phyloP scores from a whole-genome alignment of 2,888 invertebrate genomes.

The Drosophila formosana region DNA sequence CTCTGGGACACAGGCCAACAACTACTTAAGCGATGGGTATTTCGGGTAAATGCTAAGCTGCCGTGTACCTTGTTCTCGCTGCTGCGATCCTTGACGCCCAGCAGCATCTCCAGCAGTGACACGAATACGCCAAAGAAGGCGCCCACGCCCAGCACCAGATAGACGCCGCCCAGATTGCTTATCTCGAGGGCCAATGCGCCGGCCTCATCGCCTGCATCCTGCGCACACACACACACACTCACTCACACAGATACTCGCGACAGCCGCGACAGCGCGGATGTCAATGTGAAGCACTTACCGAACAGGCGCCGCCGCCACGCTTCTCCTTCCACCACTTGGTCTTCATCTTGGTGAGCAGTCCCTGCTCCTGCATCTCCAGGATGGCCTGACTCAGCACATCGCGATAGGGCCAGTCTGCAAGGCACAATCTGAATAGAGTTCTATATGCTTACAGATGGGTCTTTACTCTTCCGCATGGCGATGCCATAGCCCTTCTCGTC shows the following conservation, averaged over 20 bases:
- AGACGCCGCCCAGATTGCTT: constrained; percentile 89
- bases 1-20: constrained; percentile 48
- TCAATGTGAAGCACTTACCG: constrained; percentile 85
- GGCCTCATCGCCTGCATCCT: constrained; percentile 80
- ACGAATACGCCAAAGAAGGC: constrained; percentile 83
- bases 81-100: constrained; percentile 83
- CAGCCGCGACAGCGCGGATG: constrained; percentile 8
- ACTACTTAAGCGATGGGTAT: constrained; percentile 45
- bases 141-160: constrained; percentile 87
- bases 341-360: constrained; percentile 91
- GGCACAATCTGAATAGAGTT: neutral
- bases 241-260: constrained; percentile 29
- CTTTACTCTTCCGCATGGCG: constrained; percentile 88
- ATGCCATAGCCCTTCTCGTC: constrained; percentile 92
- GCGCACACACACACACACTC: constrained; percentile 57
- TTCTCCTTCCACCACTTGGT: constrained; percentile 96
- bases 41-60: constrained; percentile 1
- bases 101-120: constrained; percentile 81
- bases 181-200: constrained; percentile 87
- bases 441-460: fast-evolving
- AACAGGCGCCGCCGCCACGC: constrained; percentile 90
- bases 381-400: constrained; percentile 92
- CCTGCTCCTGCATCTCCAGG: constrained; percentile 93
- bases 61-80: constrained; percentile 82
- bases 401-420: constrained; percentile 87